These are phyloP conservation scores for Metalampra italica DNA, from an alignment of 2,888 invertebrate species.

Conservation along the genomic window DNA sequence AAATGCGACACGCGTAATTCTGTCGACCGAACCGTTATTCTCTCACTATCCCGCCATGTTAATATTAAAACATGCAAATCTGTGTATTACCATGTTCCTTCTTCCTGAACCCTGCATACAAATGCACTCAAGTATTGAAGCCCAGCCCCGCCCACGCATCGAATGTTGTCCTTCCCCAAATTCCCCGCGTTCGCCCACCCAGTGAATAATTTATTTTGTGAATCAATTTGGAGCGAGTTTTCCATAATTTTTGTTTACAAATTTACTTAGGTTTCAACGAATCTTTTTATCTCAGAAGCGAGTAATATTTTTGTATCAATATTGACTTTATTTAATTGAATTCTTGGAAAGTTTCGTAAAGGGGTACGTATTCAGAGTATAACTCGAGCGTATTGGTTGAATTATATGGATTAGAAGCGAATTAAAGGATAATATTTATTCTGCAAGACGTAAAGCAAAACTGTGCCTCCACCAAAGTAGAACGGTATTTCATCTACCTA, in stretches of 20 bases:
- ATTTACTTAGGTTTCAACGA: not conserved
- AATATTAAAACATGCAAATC: conserved; percentile 72
- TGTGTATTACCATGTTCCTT: conserved; percentile 51
- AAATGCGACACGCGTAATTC: conserved; percentile 41
- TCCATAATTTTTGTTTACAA: conserved; percentile 1
- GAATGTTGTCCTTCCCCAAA: conserved; percentile 7
- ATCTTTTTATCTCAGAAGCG: not conserved
- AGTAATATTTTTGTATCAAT: not conserved
- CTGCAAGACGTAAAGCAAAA: too few relatives aligned
- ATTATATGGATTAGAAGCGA: too few relatives aligned
- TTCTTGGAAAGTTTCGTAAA: not conserved
- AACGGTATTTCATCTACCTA: too few relatives aligned
- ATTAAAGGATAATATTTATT: too few relatives aligned
- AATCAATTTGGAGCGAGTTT: conserved; percentile 2
- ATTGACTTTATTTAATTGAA: not conserved
- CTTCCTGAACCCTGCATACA: conserved; percentile 34
- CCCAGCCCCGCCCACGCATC: conserved; percentile 16
- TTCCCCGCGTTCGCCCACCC: not conserved
- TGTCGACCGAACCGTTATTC: conserved; percentile 5
- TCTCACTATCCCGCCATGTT: conserved; percentile 40
- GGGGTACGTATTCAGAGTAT: too few relatives aligned
- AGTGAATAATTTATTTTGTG: conserved; percentile 1
- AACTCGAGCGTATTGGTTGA: too few relatives aligned
- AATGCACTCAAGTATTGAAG: conserved; percentile 38
- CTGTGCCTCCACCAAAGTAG: too few relatives aligned